Conservation (phyloP, 2,113 vertebrate genomes). For the Phyllopteryx taeniolatus region DNA sequence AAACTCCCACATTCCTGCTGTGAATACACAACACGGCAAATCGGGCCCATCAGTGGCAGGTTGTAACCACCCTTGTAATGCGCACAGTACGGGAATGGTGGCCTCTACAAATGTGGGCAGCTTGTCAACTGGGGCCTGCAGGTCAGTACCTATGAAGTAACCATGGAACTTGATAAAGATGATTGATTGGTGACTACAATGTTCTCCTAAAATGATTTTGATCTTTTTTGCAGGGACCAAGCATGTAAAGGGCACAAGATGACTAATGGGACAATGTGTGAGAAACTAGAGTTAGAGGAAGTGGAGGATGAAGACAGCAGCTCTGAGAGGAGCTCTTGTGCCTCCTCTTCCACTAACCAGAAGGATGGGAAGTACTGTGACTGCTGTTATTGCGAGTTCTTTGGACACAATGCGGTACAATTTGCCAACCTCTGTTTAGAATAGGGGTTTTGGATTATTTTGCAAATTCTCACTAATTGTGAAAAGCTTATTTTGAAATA, state of each 20-base stretch:
- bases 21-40: conserved; percentile 87
- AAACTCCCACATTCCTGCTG: conserved; percentile 85
- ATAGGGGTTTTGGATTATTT: background rate
- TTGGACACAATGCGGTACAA: conserved; percentile 96
- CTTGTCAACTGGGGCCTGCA: conserved; percentile 81
- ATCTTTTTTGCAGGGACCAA: conserved; percentile 79
- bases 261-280: conserved; percentile 86
- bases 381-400: conserved; percentile 99
- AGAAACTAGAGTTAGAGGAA: conserved; percentile 89
- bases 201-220: too few species aligned
- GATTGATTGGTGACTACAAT: background rate
- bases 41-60: conserved; percentile 80
- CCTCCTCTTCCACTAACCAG: conserved; percentile 95
- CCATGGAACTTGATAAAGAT: background rate
- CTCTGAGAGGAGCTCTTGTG: conserved; percentile 97
- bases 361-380: conserved; percentile 98
- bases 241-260: conserved; percentile 95
- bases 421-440: background rate
- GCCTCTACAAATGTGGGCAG: conserved; percentile 77
- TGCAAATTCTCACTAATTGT: background rate
- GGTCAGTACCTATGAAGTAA: conserved; percentile 72
- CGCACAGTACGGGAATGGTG: conserved; percentile 82
- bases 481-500: background rate
- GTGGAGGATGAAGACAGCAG: conserved; percentile 98
- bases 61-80: conserved; percentile 91